Evolutionary conservation across 1,140 invertebrate genomes (phyloP), one percentile per base, ranked within the genome.

Genomic region (Macrocentrus cingulum): DNA sequence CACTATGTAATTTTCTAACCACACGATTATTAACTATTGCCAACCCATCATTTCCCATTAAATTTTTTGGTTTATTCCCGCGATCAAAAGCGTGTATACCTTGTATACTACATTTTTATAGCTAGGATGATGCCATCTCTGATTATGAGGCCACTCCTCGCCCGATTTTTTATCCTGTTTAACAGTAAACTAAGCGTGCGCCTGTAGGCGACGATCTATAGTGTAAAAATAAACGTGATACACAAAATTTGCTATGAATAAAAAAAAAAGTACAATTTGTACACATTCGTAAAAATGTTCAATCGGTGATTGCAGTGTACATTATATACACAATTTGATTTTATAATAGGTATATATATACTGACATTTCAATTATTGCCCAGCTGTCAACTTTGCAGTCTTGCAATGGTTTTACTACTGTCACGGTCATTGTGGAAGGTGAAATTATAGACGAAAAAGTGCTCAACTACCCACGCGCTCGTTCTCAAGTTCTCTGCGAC

Each of bases 181-280:
- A 53, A 53, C 51, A 53, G 51, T 53, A 53, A 37, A 42, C 20
- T 15, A 29, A 41, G 32, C 49, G 32, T 20, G 13, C 16, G 25
- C 11, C 22, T 13, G 18, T 9, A 29, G 4, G 25, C 25, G 25
- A 29, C 4, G n/a, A n/a, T n/a, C n/a, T n/a, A n/a, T n/a, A n/a
- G n/a, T n/a, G n/a, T n/a, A n/a, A n/a, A n/a, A n/a, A n/a, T n/a
- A n/a, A n/a, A n/a, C 37, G 36, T 41, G 19, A n/a, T 53, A 13
- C 51, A 36, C 36, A 44, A 44, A 8, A 19, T 44, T 2, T 19
- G n/a, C n/a, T n/a, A n/a, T n/a, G n/a, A n/a, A n/a, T n/a, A n/a
- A n/a, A n/a, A n/a, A n/a, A n/a, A n/a, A n/a, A n/a, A n/a, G n/a
- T n/a, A n/a, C n/a, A n/a, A n/a, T n/a, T n/a, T n/a, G n/a, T n/a